Conservation (phyloP, 2,113 vertebrate species). For the Cyanoramphus novaezelandiae region DNA sequence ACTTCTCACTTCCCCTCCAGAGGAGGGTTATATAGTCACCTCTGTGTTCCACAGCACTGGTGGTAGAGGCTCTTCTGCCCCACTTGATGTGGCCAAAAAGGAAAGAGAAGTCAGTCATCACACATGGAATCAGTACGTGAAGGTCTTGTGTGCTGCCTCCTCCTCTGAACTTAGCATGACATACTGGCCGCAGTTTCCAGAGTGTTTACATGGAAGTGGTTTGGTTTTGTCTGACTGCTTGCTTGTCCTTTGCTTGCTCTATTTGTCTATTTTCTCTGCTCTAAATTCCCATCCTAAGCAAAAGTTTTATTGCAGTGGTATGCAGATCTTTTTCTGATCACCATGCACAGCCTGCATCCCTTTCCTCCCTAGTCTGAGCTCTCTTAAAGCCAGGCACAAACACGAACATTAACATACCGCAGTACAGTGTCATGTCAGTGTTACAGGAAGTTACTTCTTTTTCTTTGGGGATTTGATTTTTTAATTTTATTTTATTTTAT, state of each 20-base stretch:
- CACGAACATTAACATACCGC: not conserved
- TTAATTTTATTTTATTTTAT: not conserved
- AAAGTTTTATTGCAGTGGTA: not conserved
- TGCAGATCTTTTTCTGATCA: not conserved
- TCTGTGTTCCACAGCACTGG: not conserved
- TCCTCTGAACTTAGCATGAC: accelerated
- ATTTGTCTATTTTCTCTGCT: not conserved
- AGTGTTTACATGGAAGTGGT: conserved; percentile 16
- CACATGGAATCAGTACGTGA: not conserved
- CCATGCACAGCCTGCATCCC: not conserved
- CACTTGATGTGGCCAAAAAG: not conserved
- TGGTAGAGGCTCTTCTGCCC: not conserved
- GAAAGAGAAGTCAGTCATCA: not conserved
- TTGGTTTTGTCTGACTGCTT: not conserved
- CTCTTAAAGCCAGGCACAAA: not conserved
- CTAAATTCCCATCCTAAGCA: not conserved
- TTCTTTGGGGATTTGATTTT: not conserved
- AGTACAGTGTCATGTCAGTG: not conserved
- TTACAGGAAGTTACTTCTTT: not conserved
- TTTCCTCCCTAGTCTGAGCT: not conserved
- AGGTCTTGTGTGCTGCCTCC: not conserved
- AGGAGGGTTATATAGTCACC: not conserved
- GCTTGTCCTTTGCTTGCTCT: not conserved
- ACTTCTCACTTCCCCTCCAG: not conserved
- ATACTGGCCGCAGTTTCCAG: not conserved